Evolutionary conservation across 2,797 vertebrate genomes (phyloP).

Genomic region (Tenualosa thibaudeaui): DNA sequence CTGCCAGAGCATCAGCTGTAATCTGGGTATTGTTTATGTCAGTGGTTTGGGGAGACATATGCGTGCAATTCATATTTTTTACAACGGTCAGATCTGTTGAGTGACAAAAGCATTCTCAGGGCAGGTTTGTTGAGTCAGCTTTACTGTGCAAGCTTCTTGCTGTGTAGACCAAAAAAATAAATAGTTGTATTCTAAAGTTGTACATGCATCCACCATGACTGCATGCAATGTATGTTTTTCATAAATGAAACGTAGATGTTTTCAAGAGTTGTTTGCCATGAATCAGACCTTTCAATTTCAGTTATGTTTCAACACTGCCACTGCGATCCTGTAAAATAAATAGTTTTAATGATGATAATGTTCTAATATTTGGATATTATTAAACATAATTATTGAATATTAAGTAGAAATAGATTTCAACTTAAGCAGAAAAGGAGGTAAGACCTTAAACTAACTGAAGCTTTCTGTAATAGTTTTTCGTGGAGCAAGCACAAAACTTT

Average conservation of each 20-base stretch:
- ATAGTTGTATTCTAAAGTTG: background rate
- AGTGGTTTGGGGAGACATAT: slow-evolving; percentile 2
- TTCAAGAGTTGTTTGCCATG: background rate
- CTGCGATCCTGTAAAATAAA: background rate
- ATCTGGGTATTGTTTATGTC: background rate
- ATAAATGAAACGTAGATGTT: background rate
- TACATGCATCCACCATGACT: background rate
- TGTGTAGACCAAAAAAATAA: background rate
- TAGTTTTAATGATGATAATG: background rate
- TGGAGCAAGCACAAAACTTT: background rate
- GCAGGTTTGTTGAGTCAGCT: background rate
- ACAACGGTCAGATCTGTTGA: background rate
- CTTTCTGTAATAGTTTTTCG: background rate
- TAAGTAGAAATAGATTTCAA: background rate
- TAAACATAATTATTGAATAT: background rate
- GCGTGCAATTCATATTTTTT: background rate
- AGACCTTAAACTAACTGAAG: background rate
- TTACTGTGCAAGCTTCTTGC: background rate
- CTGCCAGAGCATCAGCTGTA: background rate
- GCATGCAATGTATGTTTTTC: background rate
- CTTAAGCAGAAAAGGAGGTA: background rate
- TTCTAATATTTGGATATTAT: too few species aligned
- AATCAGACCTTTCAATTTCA: background rate
- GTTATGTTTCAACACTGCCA: background rate
- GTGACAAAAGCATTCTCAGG: background rate